Percentiles rank a stretch among this genome's conserved stretches.
Evolutionary conservation across 1,140 invertebrate species (phyloP).

Genomic region (Melitaea cinxia): DNA sequence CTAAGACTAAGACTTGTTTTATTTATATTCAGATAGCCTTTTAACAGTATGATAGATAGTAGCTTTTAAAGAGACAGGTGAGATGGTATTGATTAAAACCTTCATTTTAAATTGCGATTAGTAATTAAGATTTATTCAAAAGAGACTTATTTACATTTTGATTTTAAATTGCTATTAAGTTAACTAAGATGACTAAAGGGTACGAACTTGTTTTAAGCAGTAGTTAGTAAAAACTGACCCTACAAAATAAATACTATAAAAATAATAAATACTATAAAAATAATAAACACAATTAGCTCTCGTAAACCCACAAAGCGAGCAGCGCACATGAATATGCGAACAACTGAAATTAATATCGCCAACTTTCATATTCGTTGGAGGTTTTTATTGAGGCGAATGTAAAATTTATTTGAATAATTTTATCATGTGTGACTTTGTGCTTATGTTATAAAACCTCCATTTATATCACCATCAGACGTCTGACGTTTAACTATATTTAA

Average conservation of each 20-base stretch:
- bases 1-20: not conserved
- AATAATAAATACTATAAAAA: not conserved
- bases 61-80: not conserved
- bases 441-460: conserved; percentile 23
- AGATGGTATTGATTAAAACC: conserved; percentile 5
- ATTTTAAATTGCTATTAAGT: not conserved
- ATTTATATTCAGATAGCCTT: conserved; percentile 11
- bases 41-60: conserved; percentile 8
- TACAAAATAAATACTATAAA: no score
- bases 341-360: conserved; percentile 42
- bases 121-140: conserved; percentile 7
- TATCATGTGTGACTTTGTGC: conserved; percentile 29
- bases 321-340: conserved; percentile 39
- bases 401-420: conserved; percentile 36
- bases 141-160: conserved; percentile 6
- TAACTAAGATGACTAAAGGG: not conserved
- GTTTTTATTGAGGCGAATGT: conserved; percentile 36
- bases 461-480: conserved; percentile 20
- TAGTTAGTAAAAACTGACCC: no score
- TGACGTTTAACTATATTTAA: conserved; percentile 12
- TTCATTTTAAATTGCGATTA: conserved; percentile 1
- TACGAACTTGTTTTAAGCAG: not conserved
- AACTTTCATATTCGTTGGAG: conserved; percentile 35
- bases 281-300: conserved; percentile 5
- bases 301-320: conserved; percentile 19